These are phyloP conservation scores for Atherinomorus stipes DNA, from an alignment of 2,113 vertebrate genomes.

Conservation along the genomic window DNA sequence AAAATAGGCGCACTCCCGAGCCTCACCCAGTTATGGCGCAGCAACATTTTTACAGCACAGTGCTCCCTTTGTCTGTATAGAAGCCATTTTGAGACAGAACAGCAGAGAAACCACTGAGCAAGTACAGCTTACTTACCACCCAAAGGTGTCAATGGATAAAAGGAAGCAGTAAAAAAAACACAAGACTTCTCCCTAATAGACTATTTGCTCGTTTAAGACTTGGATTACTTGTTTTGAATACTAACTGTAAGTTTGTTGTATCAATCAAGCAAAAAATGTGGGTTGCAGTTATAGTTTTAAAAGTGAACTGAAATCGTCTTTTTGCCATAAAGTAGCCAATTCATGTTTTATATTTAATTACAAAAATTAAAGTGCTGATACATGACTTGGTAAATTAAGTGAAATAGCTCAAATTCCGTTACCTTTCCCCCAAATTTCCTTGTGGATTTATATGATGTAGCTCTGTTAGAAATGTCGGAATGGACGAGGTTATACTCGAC, in stretches of 20 bases:
- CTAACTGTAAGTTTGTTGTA: slow-evolving; percentile 77
- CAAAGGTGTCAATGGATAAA: slow-evolving; percentile 68
- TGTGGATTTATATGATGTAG: slow-evolving; percentile 52
- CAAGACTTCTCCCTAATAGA: slow-evolving; percentile 66
- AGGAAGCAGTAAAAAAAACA: slow-evolving; percentile 69
- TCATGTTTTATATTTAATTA: slow-evolving; percentile 34
- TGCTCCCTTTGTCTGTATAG: slow-evolving; percentile 79
- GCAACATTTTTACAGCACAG: slow-evolving; percentile 73
- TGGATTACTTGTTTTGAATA: slow-evolving; percentile 80
- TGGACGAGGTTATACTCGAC: slow-evolving; percentile 75
- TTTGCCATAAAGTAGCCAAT: background rate
- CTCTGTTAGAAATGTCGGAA: slow-evolving; percentile 73
- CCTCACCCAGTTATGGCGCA: slow-evolving; percentile 85
- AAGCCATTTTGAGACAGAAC: slow-evolving; percentile 85
- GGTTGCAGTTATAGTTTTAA: slow-evolving; percentile 22
- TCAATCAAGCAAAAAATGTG: slow-evolving; percentile 50
- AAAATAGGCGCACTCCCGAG: slow-evolving; percentile 34
- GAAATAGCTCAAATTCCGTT: slow-evolving; percentile 74
- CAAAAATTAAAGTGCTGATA: slow-evolving; percentile 7
- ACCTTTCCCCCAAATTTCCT: slow-evolving; percentile 76
- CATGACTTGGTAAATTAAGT: slow-evolving; percentile 30
- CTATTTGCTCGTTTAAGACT: slow-evolving; percentile 63
- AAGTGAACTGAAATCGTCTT: slow-evolving; percentile 23
- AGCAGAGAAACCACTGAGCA: slow-evolving; percentile 78
- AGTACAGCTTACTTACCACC: slow-evolving; percentile 48